These are phyloP conservation scores for Drosophila parabipectinata DNA, from an alignment of 1,140 invertebrate genomes.

Conservation along the genomic window DNA sequence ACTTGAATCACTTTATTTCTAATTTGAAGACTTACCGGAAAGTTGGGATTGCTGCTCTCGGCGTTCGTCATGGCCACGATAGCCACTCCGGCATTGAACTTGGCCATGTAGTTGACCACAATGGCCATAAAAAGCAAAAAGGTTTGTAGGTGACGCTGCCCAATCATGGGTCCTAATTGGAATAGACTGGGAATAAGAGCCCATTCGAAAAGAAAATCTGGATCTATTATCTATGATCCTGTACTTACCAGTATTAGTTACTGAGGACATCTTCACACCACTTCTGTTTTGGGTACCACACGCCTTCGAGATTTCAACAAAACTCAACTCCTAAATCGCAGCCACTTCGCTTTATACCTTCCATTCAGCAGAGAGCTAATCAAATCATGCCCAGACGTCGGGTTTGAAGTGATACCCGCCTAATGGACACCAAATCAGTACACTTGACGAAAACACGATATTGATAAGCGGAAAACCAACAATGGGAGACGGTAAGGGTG, in stretches of 20 bases:
- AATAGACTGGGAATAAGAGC: background rate
- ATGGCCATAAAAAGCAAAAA: constrained; percentile 71
- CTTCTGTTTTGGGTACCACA: constrained; percentile 17
- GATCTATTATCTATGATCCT: background rate
- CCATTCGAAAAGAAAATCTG: background rate
- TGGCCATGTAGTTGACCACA: constrained; percentile 68
- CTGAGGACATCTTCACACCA: constrained; percentile 40
- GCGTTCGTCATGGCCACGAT: constrained; percentile 80
- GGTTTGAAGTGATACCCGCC: constrained; percentile 29
- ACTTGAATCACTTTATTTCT: background rate
- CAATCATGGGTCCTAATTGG: constrained; percentile 59
- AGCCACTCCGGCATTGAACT: constrained; percentile 68
- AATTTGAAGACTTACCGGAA: constrained; percentile 51
- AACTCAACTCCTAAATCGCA: constrained; percentile 33
- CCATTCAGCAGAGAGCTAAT: constrained; percentile 41
- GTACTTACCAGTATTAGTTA: constrained; percentile 49
- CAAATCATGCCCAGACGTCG: constrained; percentile 16
- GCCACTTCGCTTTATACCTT: constrained; percentile 56
- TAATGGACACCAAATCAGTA: constrained; percentile 50
- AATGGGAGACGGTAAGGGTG: constrained; percentile 12
- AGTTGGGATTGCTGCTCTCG: constrained; percentile 63
- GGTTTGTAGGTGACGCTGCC: constrained; percentile 70
- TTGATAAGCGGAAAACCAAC: constrained; percentile 30
- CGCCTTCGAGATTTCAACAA: constrained; percentile 16
- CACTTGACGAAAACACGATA: constrained; percentile 50